Evolutionary conservation across 2,888 invertebrate species (phyloP).

Genomic region (Orgyia antiqua): DNA sequence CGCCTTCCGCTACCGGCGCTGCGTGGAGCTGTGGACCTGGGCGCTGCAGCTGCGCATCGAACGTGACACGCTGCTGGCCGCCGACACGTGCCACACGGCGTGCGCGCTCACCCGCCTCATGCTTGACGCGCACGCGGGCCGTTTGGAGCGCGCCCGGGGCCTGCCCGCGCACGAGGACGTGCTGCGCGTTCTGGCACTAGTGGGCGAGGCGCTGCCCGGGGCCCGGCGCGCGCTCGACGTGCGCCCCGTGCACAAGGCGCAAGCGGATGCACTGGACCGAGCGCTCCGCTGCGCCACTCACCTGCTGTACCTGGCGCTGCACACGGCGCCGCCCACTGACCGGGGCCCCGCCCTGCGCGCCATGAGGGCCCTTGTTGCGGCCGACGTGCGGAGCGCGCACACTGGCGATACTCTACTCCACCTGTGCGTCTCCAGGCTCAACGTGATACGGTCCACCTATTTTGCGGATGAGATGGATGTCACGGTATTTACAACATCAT

Average conservation of each 20-base stretch:
- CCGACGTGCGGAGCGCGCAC: conserved; percentile 82
- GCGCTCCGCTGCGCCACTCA: conserved; percentile 88
- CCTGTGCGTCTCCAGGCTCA: conserved; percentile 87
- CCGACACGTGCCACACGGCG: conserved; percentile 90
- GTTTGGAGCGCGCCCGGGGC: conserved; percentile 64
- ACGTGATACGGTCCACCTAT: conserved; percentile 87
- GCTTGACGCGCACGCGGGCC: conserved; percentile 83
- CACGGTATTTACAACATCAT: conserved; percentile 63
- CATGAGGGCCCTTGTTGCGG: conserved; percentile 69
- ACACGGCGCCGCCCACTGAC: conserved; percentile 68
- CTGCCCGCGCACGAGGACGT: conserved; percentile 82
- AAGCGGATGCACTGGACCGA: conserved; percentile 89
- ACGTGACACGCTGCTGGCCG: conserved; percentile 84
- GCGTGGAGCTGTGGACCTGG: conserved; percentile 92
- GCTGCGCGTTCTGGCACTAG: conserved; percentile 79
- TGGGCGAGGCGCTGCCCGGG: conserved; percentile 75
- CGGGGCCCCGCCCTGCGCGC: conserved; percentile 52
- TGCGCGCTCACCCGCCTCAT: conserved; percentile 91
- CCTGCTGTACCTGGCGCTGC: conserved; percentile 83
- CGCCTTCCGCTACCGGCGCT: conserved; percentile 86
- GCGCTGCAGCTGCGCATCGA: conserved; percentile 88
- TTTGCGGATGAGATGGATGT: conserved; percentile 81
- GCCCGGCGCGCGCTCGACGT: conserved; percentile 80
- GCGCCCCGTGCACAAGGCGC: conserved; percentile 85
- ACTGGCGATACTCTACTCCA: conserved; percentile 91